phyloP scores from a whole-genome alignment of 2,113 vertebrate species.

The Myanophis thanlyinensis region DNA sequence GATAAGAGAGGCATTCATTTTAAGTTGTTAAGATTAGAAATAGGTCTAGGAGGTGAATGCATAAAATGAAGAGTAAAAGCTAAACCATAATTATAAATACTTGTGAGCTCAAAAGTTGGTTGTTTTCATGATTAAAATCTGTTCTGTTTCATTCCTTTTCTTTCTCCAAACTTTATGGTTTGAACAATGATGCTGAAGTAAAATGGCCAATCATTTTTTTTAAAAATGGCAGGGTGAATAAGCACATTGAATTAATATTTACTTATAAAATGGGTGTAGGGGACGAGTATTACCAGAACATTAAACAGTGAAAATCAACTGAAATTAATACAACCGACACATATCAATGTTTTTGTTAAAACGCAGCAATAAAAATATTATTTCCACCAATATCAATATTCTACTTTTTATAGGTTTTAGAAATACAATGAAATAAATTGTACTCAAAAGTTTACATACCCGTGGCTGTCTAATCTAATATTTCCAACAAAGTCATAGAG shows the following conservation, averaged over 20 bases:
- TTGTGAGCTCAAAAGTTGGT: not conserved
- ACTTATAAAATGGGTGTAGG: not conserved
- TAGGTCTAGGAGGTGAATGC: not conserved
- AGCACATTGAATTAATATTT: not conserved
- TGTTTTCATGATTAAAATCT: not conserved
- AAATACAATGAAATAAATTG: not conserved
- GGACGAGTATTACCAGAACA: not conserved
- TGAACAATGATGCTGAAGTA: not conserved
- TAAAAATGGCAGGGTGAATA: not conserved
- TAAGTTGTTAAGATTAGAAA: not conserved
- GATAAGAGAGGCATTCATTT: not conserved
- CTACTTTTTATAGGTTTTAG: not conserved
- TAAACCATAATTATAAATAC: not conserved
- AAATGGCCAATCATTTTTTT: not conserved
- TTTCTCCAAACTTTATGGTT: not conserved
- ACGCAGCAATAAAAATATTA: not conserved
- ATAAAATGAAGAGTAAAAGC: not conserved
- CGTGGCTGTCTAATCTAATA: slow-evolving; percentile 87
- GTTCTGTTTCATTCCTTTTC: not conserved
- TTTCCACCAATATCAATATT: not conserved
- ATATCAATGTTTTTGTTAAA: not conserved
- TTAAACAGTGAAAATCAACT: not conserved
- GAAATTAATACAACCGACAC: not conserved
- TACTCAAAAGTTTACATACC: slow-evolving; percentile 72
- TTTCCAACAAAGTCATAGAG: slow-evolving; percentile 98